Percentiles rank a stretch among this genome's conserved stretches.
These are phyloP conservation scores for Heliconius himera DNA, from an alignment of 1,140 invertebrate genomes.

Conservation along the genomic window DNA sequence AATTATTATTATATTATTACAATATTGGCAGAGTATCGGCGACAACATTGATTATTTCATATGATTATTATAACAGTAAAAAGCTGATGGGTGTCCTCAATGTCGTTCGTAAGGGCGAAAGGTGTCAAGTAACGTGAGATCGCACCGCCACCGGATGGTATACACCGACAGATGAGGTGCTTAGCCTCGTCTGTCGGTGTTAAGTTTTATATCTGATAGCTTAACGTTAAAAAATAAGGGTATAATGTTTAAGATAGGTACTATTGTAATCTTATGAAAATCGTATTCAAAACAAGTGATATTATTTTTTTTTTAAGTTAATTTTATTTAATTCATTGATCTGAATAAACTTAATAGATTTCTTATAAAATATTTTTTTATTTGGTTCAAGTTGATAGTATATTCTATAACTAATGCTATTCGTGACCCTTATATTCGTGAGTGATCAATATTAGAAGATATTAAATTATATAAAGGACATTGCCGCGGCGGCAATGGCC, in stretches of 20 bases:
- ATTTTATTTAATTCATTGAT: no score
- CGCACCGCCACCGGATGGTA: slow-evolving; percentile 61
- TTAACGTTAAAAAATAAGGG: background rate
- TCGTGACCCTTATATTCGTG: slow-evolving; percentile 21
- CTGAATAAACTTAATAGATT: no score
- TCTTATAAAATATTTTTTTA: background rate
- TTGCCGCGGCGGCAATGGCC: background rate
- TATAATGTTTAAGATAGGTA: background rate
- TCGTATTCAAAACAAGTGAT: background rate
- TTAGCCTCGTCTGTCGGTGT: slow-evolving; percentile 31
- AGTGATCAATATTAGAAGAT: background rate
- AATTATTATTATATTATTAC: no score
- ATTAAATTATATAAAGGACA: background rate
- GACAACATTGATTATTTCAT: background rate
- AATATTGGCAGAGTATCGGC: background rate
- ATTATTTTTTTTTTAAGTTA: no score
- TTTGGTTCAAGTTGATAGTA: background rate
- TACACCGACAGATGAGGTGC: slow-evolving; percentile 4
- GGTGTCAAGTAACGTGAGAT: slow-evolving; percentile 64
- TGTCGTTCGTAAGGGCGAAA: slow-evolving; percentile 38
- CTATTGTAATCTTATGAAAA: no score
- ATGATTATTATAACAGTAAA: background rate
- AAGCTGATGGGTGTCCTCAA: background rate
- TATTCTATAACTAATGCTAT: slow-evolving; percentile 9
- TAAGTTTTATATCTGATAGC: slow-evolving; percentile 11